Percentiles rank a stretch among this genome's conserved stretches.
phyloP scores from a whole-genome alignment of 2,888 invertebrate genomes.

The Drosophila hawaiiensis region DNA sequence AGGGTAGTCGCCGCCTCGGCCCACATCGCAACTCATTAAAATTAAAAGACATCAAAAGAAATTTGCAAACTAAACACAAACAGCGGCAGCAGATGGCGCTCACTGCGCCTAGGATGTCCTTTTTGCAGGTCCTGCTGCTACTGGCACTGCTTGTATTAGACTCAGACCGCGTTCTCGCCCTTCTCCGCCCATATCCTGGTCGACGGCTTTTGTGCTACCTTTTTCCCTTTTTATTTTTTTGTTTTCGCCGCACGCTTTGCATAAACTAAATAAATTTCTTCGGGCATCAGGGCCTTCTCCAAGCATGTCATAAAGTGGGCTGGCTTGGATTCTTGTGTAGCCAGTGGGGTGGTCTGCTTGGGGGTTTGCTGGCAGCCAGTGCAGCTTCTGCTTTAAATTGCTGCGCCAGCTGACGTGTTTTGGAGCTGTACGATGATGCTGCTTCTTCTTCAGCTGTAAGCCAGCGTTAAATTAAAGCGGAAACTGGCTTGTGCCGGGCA shows the following conservation, averaged over 20 bases:
- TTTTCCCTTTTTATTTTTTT: slow-evolving; percentile 66
- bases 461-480: slow-evolving; percentile 79
- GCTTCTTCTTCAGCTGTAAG: slow-evolving; percentile 35
- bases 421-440: slow-evolving; percentile 7
- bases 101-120: slow-evolving; percentile 64
- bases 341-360: background rate
- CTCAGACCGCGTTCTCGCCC: slow-evolving; percentile 43
- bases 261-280: slow-evolving; percentile 76
- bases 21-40: slow-evolving; percentile 76
- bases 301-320: slow-evolving; percentile 60
- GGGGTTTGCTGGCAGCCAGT: slow-evolving; percentile 15
- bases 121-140: slow-evolving; percentile 46
- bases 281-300: slow-evolving; percentile 35
- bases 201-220: slow-evolving; percentile 64
- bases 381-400: slow-evolving; percentile 70
- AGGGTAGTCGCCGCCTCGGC: slow-evolving; percentile 37
- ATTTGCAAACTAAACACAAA: slow-evolving; percentile 78
- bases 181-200: slow-evolving; percentile 13
- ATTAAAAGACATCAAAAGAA: slow-evolving; percentile 81
- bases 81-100: slow-evolving; percentile 43
- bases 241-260: slow-evolving; percentile 64
- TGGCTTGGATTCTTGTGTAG: slow-evolving; percentile 43
- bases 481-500: slow-evolving; percentile 65
- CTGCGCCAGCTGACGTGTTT: slow-evolving; percentile 62
- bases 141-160: background rate